These are phyloP conservation scores for Bungarus multicinctus DNA, from an alignment of 2,113 vertebrate species.

Conservation along the genomic window DNA sequence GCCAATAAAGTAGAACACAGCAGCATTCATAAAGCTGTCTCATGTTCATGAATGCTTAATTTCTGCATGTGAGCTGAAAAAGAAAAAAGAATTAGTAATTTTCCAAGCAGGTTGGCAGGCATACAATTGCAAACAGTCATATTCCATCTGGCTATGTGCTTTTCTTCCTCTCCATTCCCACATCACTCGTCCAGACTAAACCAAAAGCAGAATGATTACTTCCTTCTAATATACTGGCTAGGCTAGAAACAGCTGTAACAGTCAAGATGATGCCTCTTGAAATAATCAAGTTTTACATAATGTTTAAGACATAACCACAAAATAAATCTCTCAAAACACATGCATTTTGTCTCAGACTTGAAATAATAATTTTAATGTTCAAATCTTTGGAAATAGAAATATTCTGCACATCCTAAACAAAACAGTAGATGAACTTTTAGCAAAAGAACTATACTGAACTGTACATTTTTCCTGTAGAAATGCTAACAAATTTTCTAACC, in stretches of 20 bases:
- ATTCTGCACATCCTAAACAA: background rate
- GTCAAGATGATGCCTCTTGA: background rate
- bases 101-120: background rate
- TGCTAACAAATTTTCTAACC: background rate
- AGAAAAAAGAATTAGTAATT: background rate
- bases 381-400: background rate
- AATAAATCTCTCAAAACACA: background rate
- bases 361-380: background rate
- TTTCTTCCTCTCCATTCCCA: background rate
- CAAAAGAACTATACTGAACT: conserved; percentile 50
- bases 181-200: background rate
- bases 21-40: background rate
- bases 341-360: background rate
- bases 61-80: background rate
- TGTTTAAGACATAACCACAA: background rate
- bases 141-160: background rate
- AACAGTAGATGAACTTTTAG: conserved; percentile 8
- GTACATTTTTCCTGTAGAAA: conserved; percentile 27
- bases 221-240: background rate
- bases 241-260: background rate
- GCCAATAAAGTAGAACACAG: background rate
- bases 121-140: background rate
- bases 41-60: background rate
- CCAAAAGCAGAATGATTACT: background rate
- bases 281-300: background rate